Evolutionary conservation across 2,797 vertebrate genomes (phyloP).

Genomic region (Chanos chanos): DNA sequence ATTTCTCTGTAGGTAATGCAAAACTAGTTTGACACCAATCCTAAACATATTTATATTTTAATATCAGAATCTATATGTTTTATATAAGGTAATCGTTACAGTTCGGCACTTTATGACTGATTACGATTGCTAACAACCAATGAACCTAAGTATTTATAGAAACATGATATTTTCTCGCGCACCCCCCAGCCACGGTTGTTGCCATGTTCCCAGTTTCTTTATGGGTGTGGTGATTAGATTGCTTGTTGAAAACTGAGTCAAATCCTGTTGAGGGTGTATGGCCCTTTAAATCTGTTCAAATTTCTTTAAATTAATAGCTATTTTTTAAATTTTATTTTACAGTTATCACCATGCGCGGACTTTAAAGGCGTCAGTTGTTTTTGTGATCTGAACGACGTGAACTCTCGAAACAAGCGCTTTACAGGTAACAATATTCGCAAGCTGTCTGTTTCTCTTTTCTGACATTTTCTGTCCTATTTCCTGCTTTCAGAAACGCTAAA

Average conservation of each 20-base stretch:
- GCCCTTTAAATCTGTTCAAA: constrained; percentile 49
- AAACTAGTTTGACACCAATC: not conserved
- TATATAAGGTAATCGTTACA: no score
- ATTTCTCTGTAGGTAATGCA: constrained; percentile 51
- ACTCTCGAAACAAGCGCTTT: constrained; percentile 48
- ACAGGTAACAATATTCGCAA: constrained; percentile 65
- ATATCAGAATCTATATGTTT: fast-evolving
- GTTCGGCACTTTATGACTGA: no score
- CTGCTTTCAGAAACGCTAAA: no score
- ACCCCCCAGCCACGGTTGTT: constrained; percentile 68
- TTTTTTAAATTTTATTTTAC: constrained; percentile 37
- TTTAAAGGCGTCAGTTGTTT: constrained; percentile 60
- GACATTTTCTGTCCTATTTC: constrained; percentile 43
- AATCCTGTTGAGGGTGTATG: constrained; percentile 45
- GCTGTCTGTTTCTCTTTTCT: constrained; percentile 40
- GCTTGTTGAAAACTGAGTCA: constrained; percentile 66
- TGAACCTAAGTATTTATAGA: fast-evolving
- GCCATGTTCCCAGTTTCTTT: constrained; percentile 77
- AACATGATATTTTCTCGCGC: not conserved
- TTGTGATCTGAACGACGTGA: constrained; percentile 41
- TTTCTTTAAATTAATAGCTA: constrained; percentile 42
- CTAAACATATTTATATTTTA: not conserved
- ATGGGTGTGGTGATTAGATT: constrained; percentile 81
- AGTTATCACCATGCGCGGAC: constrained; percentile 56
- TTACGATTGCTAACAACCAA: no score